Conservation (phyloP, 2,888 invertebrate genomes). For the Lithophane socia region DNA sequence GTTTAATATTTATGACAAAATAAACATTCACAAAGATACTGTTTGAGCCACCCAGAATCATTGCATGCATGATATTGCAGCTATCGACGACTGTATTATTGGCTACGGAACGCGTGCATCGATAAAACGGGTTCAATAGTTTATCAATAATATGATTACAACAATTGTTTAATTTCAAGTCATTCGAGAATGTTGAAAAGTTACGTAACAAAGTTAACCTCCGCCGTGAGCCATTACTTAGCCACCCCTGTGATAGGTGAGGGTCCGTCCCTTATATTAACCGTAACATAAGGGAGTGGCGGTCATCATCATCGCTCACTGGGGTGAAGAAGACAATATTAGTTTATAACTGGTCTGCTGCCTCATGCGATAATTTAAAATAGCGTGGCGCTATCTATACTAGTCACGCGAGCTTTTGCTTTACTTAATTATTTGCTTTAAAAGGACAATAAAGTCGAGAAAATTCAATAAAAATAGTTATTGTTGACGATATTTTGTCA, state of each 20-base stretch:
- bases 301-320: slow-evolving; percentile 82
- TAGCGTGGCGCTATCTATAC: slow-evolving; percentile 52
- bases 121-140: slow-evolving; percentile 80
- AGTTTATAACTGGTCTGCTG: slow-evolving; percentile 74
- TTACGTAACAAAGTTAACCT: slow-evolving; percentile 74
- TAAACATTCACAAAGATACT: slow-evolving; percentile 26
- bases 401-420: slow-evolving; percentile 66
- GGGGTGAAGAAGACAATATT: slow-evolving; percentile 78
- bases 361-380: slow-evolving; percentile 73
- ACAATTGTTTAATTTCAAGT: slow-evolving; percentile 54
- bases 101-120: slow-evolving; percentile 69
- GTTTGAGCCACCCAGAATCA: slow-evolving; percentile 58
- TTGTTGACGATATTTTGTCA: background rate
- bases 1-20: slow-evolving; percentile 36
- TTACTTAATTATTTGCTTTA: slow-evolving; percentile 40
- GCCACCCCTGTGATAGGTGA: slow-evolving; percentile 72
- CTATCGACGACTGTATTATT: slow-evolving; percentile 60
- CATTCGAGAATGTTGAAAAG: slow-evolving; percentile 55
- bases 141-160: slow-evolving; percentile 69
- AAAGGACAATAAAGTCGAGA: background rate
- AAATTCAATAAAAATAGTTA: background rate
- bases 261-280: slow-evolving; percentile 82
- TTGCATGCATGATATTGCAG: slow-evolving; percentile 58
- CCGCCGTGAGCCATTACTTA: slow-evolving; percentile 72
- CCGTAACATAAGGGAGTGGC: slow-evolving; percentile 82